A percentile compares a stretch with the other conserved stretches of the same genome.
Evolutionary conservation across 2,113 vertebrate species (phyloP).

Genomic region (Trachemys scripta): DNA sequence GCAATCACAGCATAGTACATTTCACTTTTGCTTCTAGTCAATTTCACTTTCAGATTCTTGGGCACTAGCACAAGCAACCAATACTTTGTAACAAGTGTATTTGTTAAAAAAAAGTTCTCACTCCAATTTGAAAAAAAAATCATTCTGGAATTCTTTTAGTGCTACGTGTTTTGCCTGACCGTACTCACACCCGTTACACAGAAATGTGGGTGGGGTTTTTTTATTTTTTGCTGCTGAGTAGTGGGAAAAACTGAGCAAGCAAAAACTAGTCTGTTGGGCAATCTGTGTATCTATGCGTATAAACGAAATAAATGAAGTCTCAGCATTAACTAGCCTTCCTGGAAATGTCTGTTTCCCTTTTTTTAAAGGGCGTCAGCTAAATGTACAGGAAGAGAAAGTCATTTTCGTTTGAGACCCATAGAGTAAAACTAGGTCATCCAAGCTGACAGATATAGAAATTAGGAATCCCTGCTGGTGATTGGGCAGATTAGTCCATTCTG

Average conservation of each 20-base stretch:
- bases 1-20: accelerated
- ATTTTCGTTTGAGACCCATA: not conserved
- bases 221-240: not conserved
- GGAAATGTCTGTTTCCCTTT: not conserved
- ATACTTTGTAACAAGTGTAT: not conserved
- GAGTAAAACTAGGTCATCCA: conserved; percentile 4
- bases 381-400: not conserved
- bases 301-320: not conserved
- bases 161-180: not conserved
- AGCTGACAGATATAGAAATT: not conserved
- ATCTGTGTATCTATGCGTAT: not conserved
- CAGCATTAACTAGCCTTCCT: not conserved
- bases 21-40: not conserved
- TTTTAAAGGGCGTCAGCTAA: not conserved
- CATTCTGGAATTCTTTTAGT: not conserved
- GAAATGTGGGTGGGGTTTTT: too few relatives aligned
- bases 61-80: not conserved
- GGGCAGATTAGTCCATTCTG: not conserved
- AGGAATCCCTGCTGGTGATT: not conserved
- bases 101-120: not conserved
- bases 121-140: not conserved
- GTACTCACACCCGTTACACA: not conserved
- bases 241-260: not conserved
- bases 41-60: accelerated
- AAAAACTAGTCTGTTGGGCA: not conserved